Evolutionary conservation across 2,113 vertebrate species (phyloP).

Genomic region (Bettongia penicillata): DNA sequence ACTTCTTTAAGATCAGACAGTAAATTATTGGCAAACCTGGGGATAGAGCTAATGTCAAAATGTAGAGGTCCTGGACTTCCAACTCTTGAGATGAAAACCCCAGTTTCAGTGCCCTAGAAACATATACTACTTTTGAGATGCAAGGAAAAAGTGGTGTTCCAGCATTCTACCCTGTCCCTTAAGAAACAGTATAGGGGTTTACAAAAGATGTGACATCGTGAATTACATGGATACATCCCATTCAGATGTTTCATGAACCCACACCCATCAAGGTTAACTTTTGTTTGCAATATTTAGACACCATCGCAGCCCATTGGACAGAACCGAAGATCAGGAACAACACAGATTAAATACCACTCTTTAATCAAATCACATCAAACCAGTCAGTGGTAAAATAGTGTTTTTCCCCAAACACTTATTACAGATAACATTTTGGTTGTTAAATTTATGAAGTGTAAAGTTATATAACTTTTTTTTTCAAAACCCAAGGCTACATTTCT

Average conservation of each 20-base stretch:
- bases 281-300: constrained; percentile 59
- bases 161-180: constrained; percentile 43
- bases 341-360: constrained; percentile 66
- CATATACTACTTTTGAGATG: constrained; percentile 27
- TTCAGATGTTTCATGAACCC: constrained; percentile 67
- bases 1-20: not conserved
- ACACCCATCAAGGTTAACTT: constrained; percentile 66
- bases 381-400: constrained; percentile 58
- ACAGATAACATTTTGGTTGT: constrained; percentile 71
- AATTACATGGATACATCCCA: constrained; percentile 60
- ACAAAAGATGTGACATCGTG: constrained; percentile 70
- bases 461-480: constrained; percentile 65
- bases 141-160: constrained; percentile 51
- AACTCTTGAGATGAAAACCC: not conserved
- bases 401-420: constrained; percentile 66
- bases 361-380: constrained; percentile 74
- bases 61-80: not conserved
- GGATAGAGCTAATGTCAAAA: not conserved
- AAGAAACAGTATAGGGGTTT: constrained; percentile 68
- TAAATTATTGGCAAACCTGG: not conserved
- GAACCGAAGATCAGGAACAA: constrained; percentile 48
- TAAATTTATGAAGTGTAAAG: constrained; percentile 76
- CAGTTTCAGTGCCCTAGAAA: constrained; percentile 41
- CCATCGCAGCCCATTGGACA: constrained; percentile 55
- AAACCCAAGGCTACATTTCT: constrained; percentile 71